Evolutionary conservation across 2,797 vertebrate genomes (phyloP), one percentile per base, ranked within the genome.

Genomic region (Thripadectes ignobilis): DNA sequence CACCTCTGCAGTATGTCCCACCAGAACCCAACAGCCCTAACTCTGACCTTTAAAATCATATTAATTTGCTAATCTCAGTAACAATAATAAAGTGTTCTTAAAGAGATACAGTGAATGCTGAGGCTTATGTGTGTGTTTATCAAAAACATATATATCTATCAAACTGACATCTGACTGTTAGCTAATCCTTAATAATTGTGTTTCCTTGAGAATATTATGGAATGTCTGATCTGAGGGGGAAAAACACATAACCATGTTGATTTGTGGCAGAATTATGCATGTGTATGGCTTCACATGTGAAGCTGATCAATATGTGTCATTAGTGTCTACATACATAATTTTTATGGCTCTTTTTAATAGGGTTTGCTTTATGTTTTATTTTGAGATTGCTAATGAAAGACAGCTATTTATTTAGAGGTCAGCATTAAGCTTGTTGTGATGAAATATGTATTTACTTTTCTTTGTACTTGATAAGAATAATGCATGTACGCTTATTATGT

Each of bases 401-500:
- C 89, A 96, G 88, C 78, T 87, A 93, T 95, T 95, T 95, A 93
- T 95, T 96, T 93, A 92, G 93, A 95, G 92, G 96, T 94, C 95
- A 94, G 83, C 17, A 7, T 81, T 94, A 94, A 91, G 91, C 89
- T 96, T 96, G 87, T 92, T 96, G 88, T 85, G 85, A 96, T 97
- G 93, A 96, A 97, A 95, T 94, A 95, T 85, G 89, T 66, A 92
- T 93, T 93, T 92, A 68, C 74, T 96, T 96, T 94, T 92, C 96
- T 96, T 96, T 95, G 85, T 95, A 89, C 93, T 96, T 77, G 91
- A 85, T 94, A 89, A 93, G 93, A 96, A 94, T 96, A 96, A 96
- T 81, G 67, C 81, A 69, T 68, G 88, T 91, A 78, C 14, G 0
- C 88, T 96, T 95, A 88, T 95, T 94, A 92, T 82, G 93, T 93